Evolutionary conservation across 2,888 invertebrate genomes (phyloP).

Genomic region (Keiferia lycopersicella): DNA sequence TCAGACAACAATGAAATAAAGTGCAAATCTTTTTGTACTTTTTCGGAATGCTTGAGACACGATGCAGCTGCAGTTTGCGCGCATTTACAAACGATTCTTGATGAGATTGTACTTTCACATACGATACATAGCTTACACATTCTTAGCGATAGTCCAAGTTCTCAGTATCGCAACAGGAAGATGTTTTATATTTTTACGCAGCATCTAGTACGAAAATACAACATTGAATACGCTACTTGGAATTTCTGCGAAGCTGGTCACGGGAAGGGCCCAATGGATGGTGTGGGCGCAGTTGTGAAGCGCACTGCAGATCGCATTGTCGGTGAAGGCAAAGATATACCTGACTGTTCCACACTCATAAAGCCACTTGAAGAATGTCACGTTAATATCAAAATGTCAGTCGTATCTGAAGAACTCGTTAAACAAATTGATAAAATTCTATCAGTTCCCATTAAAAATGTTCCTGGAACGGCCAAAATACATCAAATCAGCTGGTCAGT

Average conservation of each 20-base stretch:
- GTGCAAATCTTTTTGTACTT: slow-evolving; percentile 6
- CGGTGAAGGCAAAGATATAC: background rate
- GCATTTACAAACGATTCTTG: slow-evolving; percentile 3
- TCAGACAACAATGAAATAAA: background rate
- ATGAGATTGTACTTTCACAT: too few species aligned
- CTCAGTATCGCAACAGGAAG: slow-evolving; percentile 13
- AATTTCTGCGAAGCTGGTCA: too few species aligned
- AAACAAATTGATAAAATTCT: background rate
- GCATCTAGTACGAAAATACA: background rate
- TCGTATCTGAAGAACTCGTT: background rate
- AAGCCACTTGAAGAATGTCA: background rate
- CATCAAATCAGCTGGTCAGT: too few species aligned
- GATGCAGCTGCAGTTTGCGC: slow-evolving; percentile 13
- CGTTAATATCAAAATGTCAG: background rate
- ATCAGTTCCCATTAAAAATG: too few species aligned
- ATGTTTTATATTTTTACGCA: slow-evolving; percentile 13
- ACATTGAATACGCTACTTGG: background rate
- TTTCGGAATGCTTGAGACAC: slow-evolving; percentile 6
- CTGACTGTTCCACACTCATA: background rate
- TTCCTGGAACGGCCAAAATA: too few species aligned
- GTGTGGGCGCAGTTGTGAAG: background rate
- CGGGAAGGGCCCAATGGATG: too few species aligned
- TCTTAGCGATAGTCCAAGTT: slow-evolving; percentile 6
- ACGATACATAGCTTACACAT: slow-evolving; percentile 5
- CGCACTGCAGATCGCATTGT: background rate